Conservation (phyloP, 2,797 vertebrate genomes). For the Microctenopoma steveboyesi region DNA sequence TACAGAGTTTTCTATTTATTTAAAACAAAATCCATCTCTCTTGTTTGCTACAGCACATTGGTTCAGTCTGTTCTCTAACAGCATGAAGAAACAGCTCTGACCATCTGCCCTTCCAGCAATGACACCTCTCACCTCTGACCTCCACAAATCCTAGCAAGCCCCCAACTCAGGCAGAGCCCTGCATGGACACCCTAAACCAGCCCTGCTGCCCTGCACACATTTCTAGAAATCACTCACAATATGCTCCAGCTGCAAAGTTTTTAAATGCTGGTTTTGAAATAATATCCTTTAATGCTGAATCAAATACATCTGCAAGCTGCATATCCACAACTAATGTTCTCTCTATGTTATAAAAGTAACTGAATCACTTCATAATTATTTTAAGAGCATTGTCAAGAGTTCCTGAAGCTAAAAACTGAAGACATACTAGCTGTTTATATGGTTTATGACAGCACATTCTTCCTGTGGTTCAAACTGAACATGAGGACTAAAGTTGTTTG, state of each 20-base stretch:
- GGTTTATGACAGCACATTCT: neutral
- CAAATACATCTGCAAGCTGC: constrained; percentile 12
- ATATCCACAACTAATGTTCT: neutral
- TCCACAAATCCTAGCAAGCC: constrained; percentile 75
- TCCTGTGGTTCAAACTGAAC: neutral
- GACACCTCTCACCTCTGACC: constrained; percentile 84
- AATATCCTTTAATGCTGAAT: constrained; percentile 10
- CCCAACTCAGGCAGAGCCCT: constrained; percentile 57
- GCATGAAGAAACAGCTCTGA: constrained; percentile 71
- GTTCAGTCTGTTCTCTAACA: constrained; percentile 62
- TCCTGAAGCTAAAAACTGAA: constrained; percentile 1
- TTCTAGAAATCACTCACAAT: constrained; percentile 31
- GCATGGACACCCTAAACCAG: constrained; percentile 56
- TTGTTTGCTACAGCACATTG: constrained; percentile 10
- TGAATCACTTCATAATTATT: neutral
- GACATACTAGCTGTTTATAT: neutral
- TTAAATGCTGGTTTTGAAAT: constrained; percentile 34
- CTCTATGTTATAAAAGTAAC: neutral
- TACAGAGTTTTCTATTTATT: neutral
- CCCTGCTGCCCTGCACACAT: constrained; percentile 32
- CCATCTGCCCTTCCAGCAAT: constrained; percentile 80
- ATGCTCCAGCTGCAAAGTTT: constrained; percentile 17
- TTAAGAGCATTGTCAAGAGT: neutral
- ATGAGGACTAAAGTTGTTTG: constrained; percentile 20
- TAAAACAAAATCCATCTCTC: constrained; percentile 11